Evolutionary conservation across 2,113 vertebrate genomes (phyloP), one percentile per base, ranked within the genome.

Genomic region (Zosterops borbonicus): DNA sequence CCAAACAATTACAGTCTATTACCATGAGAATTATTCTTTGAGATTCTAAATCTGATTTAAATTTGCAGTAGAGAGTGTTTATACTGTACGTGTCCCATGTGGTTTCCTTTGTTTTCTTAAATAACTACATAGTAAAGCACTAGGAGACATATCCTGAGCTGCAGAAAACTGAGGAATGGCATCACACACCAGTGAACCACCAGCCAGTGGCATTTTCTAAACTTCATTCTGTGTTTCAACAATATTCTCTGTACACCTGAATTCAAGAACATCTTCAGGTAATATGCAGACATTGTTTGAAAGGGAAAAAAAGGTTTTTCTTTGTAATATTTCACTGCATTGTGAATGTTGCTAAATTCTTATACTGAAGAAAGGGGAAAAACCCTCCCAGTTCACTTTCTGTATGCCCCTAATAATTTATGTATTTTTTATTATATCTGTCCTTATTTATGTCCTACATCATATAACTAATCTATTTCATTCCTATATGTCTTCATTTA

Each of bases 61-160:
- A n/a, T 7, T 23, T 39, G 37, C 21, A 46, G 35, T 8, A 59
- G 9, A 58, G 9, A 55, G 37, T 1, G 2, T 83, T 64, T 19
- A 31, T 24, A 35, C 68, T 35, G 25, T 58, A 19, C 0, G 3
- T 17, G 21, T 37, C 24, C 31, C 20, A 8, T 5, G 12, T 0
- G 22, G 41, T 35, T 71, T n/a, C 28, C 20, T 67, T 42, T 37
- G 28, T 42, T 59, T 76, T 29, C 21, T 52, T 35, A 52, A 56
- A 33, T 31, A 67, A 49, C 10, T 19, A 11, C 31, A 9, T 2
- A 24, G 16, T 71, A 13, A 59, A 64, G 62, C 23, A 39, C 27
- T 2, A 7, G 9, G n/a, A 83, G 55, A 76, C 13, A 12, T 3
- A 74, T 15, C 35, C 64, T 69, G 37, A 58, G 41, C 55, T 22